phyloP scores from a whole-genome alignment of 2,113 vertebrate species.

The Sorex fumeus region DNA sequence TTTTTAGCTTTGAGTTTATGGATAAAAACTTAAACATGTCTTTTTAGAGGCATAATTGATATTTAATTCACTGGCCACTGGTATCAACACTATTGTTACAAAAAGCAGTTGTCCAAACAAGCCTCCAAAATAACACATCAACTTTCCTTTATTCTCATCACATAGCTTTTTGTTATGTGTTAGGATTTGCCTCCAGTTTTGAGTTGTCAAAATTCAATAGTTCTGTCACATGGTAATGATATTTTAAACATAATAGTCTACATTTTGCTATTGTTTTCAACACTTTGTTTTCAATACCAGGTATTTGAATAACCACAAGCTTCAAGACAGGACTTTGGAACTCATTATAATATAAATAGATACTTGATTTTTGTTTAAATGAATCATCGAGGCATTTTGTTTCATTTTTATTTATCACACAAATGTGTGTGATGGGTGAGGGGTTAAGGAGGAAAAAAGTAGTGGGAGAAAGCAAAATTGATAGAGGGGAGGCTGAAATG shows the following conservation, averaged over 20 bases:
- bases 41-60: not conserved
- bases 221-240: not conserved
- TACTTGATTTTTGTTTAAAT: slow-evolving; percentile 8
- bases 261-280: not conserved
- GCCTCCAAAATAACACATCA: not conserved
- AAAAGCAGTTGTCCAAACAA: not conserved
- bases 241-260: not conserved
- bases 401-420: not conserved
- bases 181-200: slow-evolving; percentile 4
- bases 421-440: not conserved
- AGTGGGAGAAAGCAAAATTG: not conserved
- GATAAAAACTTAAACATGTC: not conserved
- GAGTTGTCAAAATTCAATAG: not conserved
- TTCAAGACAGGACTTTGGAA: slow-evolving; percentile 27
- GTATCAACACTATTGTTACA: not conserved
- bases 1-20: not conserved
- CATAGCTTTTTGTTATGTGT: not conserved
- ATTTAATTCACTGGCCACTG: not conserved
- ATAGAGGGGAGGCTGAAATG: too few species aligned
- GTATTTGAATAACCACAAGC: not conserved
- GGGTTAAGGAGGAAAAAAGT: not conserved
- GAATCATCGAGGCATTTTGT: not conserved
- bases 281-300: not conserved
- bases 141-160: not conserved
- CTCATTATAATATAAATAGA: slow-evolving; percentile 10